A percentile compares a stretch with the other conserved stretches of the same genome.
Conservation (phyloP, 2,797 vertebrate genomes). For the Notolabrus celidotus region DNA sequence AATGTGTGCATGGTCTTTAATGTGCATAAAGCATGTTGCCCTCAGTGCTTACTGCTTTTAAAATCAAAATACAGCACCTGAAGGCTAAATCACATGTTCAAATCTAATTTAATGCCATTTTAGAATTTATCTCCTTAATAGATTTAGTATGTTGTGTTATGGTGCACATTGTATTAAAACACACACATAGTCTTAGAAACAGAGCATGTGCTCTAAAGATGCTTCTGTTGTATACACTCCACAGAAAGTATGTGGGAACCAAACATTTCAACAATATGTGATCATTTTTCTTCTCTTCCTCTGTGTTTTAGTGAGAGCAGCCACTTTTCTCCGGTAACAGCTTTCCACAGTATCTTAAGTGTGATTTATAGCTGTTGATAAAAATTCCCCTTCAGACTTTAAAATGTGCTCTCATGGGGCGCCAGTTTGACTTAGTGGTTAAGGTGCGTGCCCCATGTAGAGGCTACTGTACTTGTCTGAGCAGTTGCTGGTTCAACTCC, state of each 20-base stretch:
- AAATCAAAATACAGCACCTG: not conserved
- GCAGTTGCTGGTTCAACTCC: too few species aligned
- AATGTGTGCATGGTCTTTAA: conserved; percentile 38
- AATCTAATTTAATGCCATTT: not conserved
- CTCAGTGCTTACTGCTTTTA: conserved; percentile 15
- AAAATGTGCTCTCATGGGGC: too few species aligned
- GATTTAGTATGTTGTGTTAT: not conserved
- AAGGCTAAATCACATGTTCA: not conserved
- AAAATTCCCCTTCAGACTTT: not conserved
- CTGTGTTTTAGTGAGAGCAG: not conserved
- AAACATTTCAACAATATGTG: not conserved
- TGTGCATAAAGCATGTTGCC: conserved; percentile 18
- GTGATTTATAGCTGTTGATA: not conserved
- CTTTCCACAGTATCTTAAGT: not conserved
- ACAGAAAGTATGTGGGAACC: not conserved
- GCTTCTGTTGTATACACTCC: not conserved
- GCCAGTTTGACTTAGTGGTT: too few species aligned
- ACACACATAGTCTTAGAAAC: not conserved
- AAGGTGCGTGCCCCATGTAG: too few species aligned
- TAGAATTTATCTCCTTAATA: not conserved
- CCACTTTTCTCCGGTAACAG: not conserved
- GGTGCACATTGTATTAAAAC: not conserved
- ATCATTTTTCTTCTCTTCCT: not conserved
- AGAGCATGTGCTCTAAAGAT: not conserved
- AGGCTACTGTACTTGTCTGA: too few species aligned